These are phyloP conservation scores for Lycocerus yunnanus DNA, from an alignment of 2,888 invertebrate genomes.

Conservation along the genomic window DNA sequence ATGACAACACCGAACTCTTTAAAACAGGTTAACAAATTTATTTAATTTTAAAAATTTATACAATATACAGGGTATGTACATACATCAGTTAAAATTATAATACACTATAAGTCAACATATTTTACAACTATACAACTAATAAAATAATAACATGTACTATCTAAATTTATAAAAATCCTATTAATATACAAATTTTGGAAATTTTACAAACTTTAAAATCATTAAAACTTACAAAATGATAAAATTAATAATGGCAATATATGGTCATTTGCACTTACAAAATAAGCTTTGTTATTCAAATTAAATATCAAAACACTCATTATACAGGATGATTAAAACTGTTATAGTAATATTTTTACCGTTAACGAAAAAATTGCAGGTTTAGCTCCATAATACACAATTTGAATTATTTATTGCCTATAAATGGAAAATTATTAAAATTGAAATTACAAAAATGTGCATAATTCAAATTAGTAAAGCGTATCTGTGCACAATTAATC, in stretches of 20 bases:
- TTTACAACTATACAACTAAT: neutral
- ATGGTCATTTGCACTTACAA: neutral
- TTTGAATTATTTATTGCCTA: neutral
- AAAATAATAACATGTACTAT: neutral
- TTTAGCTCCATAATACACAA: neutral
- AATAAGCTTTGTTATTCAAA: neutral
- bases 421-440: neutral
- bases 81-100: neutral
- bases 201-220: neutral
- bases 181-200: neutral
- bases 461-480: neutral
- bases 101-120: neutral
- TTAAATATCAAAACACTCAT: neutral
- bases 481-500: neutral
- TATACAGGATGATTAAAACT: neutral
- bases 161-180: neutral
- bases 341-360: neutral
- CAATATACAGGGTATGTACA: slow-evolving; percentile 21
- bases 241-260: neutral
- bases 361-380: neutral
- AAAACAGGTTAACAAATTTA: slow-evolving; percentile 12
- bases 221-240: neutral
- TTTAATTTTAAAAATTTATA: slow-evolving; percentile 17
- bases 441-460: neutral
- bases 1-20: neutral